These are phyloP conservation scores for Himalopsyche kuldschensis DNA, from an alignment of 2,888 invertebrate genomes.

Conservation along the genomic window DNA sequence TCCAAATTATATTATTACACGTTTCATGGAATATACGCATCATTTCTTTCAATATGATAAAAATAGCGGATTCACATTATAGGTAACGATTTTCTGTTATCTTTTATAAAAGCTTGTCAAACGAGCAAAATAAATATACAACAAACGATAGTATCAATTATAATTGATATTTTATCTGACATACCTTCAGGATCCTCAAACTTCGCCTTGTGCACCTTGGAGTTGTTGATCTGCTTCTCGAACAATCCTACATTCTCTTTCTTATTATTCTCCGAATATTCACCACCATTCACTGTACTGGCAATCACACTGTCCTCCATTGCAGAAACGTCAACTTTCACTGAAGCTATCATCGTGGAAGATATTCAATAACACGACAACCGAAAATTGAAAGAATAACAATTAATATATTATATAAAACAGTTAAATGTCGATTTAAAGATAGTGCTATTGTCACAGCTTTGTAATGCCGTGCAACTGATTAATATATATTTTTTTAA, in stretches of 20 bases:
- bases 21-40: too few species aligned
- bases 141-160: background rate
- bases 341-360: slow-evolving; percentile 28
- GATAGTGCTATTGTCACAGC: too few species aligned
- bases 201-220: slow-evolving; percentile 26
- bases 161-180: background rate
- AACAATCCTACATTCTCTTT: slow-evolving; percentile 31
- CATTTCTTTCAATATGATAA: too few species aligned
- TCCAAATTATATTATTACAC: too few species aligned
- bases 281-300: slow-evolving; percentile 16
- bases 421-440: too few species aligned
- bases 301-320: slow-evolving; percentile 18
- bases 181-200: slow-evolving; percentile 25
- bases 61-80: too few species aligned
- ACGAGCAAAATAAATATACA: background rate
- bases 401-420: background rate
- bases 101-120: background rate
- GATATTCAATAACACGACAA: background rate
- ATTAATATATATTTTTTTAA: too few species aligned
- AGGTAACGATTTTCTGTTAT: background rate
- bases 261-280: slow-evolving; percentile 11
- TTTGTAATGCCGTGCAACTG: too few species aligned
- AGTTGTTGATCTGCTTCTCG: slow-evolving; percentile 35
- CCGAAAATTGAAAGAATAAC: background rate
- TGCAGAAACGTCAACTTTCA: slow-evolving; percentile 25